Evolutionary conservation across 2,888 invertebrate species (phyloP).

Genomic region (Glomeris marginata): DNA sequence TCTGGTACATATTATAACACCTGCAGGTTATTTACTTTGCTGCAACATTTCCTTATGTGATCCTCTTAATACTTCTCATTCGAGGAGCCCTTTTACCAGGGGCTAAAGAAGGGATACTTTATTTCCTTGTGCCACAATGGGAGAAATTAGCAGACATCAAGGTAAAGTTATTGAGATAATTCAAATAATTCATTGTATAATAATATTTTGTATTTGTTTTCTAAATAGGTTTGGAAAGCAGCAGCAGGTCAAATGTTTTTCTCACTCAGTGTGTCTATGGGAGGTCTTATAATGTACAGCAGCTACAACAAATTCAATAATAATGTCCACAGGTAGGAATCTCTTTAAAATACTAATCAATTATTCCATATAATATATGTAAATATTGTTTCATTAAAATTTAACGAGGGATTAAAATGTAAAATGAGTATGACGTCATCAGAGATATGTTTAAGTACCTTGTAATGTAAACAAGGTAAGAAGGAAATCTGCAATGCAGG

Average conservation of each 20-base stretch:
- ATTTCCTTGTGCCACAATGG: constrained; percentile 68
- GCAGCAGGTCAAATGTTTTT: constrained; percentile 35
- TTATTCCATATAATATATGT: neutral
- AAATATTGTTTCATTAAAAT: neutral
- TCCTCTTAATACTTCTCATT: constrained; percentile 56
- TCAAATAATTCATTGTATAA: neutral
- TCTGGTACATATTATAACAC: constrained; percentile 1
- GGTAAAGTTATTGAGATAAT: constrained; percentile 29
- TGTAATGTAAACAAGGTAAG: too few species aligned
- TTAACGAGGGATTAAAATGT: neutral
- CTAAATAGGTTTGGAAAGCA: constrained; percentile 31
- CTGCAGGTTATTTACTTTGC: constrained; percentile 47
- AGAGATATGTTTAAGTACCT: too few species aligned
- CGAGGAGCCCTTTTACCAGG: constrained; percentile 49
- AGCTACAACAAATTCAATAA: constrained; percentile 33
- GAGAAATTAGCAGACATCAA: constrained; percentile 49
- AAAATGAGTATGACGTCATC: neutral
- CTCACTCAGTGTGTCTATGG: constrained; percentile 32
- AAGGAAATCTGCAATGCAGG: too few species aligned
- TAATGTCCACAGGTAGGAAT: constrained; percentile 28
- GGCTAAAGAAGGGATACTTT: constrained; percentile 54
- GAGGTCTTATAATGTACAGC: constrained; percentile 32
- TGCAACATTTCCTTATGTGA: constrained; percentile 69
- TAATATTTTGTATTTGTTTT: neutral
- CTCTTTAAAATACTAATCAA: neutral